Evolutionary conservation across 2,113 vertebrate species (phyloP).

Genomic region (Struthio camelus): DNA sequence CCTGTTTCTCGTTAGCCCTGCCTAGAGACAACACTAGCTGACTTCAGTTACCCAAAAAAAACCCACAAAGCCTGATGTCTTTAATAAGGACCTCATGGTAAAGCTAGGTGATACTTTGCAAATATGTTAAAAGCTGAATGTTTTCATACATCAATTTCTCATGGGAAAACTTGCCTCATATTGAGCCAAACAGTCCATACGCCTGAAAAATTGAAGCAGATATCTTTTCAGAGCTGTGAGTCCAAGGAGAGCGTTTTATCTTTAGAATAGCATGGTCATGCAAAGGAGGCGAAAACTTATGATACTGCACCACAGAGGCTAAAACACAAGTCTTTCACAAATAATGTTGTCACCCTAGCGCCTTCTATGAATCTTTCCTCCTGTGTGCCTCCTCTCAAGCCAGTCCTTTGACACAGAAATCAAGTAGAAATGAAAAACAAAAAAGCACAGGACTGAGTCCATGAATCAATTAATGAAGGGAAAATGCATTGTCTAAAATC

Average conservation of each 20-base stretch:
- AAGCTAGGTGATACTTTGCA: neutral
- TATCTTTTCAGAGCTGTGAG: neutral
- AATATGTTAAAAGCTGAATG: neutral
- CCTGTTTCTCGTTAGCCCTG: neutral
- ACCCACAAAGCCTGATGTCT: neutral
- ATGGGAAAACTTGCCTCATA: neutral
- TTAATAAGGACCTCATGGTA: neutral
- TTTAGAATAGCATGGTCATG: neutral
- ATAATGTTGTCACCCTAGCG: neutral
- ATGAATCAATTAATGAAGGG: neutral
- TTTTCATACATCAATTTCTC: neutral
- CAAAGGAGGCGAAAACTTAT: neutral
- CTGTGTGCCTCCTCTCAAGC: neutral
- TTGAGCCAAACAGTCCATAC: neutral
- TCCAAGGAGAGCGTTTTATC: neutral
- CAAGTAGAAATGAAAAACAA: neutral
- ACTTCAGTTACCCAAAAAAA: neutral
- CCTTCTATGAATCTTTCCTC: neutral
- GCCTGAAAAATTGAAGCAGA: neutral
- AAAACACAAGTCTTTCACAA: neutral
- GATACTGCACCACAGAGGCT: neutral
- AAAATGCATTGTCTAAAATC: neutral
- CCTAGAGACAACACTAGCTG: neutral
- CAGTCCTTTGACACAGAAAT: neutral
- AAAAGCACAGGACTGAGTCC: neutral